These are phyloP conservation scores for Tetrao urogallus DNA, from an alignment of 2,113 vertebrate species.

Conservation along the genomic window DNA sequence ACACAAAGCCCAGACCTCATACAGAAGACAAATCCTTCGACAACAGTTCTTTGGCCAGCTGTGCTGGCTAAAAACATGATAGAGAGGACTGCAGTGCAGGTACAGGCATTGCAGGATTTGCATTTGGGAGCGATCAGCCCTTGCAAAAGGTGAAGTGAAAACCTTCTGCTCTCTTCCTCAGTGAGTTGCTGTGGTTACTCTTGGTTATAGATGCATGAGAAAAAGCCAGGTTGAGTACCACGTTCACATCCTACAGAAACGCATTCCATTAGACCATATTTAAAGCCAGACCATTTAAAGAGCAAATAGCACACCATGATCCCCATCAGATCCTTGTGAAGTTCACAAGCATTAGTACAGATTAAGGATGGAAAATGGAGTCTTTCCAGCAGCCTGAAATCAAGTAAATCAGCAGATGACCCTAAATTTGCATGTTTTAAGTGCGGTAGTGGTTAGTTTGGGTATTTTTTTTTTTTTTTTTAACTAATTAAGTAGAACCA, in stretches of 20 bases:
- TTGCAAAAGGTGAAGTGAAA: not conserved
- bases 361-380: not conserved
- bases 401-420: not conserved
- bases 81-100: not conserved
- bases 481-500: not conserved
- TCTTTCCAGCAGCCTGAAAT: not conserved
- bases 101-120: not conserved
- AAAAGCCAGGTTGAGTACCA: not conserved
- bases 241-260: not conserved
- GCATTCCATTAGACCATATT: not conserved
- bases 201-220: not conserved
- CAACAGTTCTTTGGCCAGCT: not conserved
- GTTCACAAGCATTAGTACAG: not conserved
- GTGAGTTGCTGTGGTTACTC: not conserved
- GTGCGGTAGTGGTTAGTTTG: not conserved
- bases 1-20: not conserved
- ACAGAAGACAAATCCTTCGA: not conserved
- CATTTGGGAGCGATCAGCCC: fast-evolving
- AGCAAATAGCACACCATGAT: not conserved
- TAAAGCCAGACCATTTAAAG: not conserved
- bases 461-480: not conserved
- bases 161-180: not conserved
- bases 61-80: not conserved
- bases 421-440: not conserved
- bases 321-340: too few species aligned